Base-by-base conservation (phyloP, 2,888 invertebrate genomes). In the Nomada hirtipes region DNA sequence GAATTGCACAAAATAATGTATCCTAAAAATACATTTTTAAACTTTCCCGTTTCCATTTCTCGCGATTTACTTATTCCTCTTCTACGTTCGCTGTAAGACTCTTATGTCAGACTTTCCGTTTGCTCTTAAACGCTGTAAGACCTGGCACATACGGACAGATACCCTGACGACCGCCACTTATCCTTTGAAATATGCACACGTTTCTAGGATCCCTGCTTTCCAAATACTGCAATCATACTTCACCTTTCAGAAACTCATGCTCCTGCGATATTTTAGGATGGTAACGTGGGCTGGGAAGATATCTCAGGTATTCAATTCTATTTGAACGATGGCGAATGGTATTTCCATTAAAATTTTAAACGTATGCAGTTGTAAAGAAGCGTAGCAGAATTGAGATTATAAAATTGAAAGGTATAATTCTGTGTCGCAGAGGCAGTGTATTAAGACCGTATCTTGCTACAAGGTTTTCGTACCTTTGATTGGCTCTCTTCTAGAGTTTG, bases 101-200 rank as follows among this genome's bases (percentile, higher is more conserved):
- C 55, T 23, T 36, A 15, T 13, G 53, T 68, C 53, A 53, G 20
- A 55, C 7, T 36, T 55, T 23, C 20, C 20, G 13, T 67, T 55
- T 26, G 20, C 67, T 53, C 53, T 67, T 53, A 67, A 68, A 68
- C 53, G 20, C 23, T 68, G 55, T 57, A 68, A 55, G 44, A 18
- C 42, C 23, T 18, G 55, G 42, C 55, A 18, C 36, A 44, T 64
- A 64, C 47, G 47, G 44, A 50, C 42, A 20, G 42, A 53, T 68
- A 23, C 23, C 53, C 42, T 57, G 18, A 68, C 44, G 55, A 26
- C 55, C 23, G 44, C 55, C 68, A 68, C 42, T 68, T 68, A 42
- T 36, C 55, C 68, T 23, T 23, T 68, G 68, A 68, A 26, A 68
- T 44, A 53, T 57, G 42, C 68, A 55, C 55, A 20, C 68, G 23